A percentile compares a stretch with the other conserved stretches of the same genome.
These are phyloP conservation scores for Cyanoramphus novaezelandiae DNA, from an alignment of 2,113 vertebrate species.

Conservation along the genomic window DNA sequence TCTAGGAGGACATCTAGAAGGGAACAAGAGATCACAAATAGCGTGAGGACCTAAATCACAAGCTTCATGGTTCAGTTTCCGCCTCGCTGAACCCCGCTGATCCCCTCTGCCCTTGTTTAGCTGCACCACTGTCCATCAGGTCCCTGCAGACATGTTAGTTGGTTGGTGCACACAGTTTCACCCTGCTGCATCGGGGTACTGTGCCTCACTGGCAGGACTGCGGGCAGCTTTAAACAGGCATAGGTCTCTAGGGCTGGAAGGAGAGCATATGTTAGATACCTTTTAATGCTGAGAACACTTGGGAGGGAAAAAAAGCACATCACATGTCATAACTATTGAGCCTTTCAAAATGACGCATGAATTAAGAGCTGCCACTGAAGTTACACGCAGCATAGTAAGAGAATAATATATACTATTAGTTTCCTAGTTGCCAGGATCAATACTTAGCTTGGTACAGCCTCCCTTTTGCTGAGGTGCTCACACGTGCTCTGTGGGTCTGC, in stretches of 20 bases:
- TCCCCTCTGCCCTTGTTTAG: neutral
- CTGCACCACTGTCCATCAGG: neutral
- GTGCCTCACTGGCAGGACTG: neutral
- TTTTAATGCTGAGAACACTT: neutral
- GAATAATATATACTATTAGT: neutral
- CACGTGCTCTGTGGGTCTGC: neutral
- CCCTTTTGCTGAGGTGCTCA: neutral
- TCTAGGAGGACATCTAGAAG: neutral
- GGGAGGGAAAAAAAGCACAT: neutral
- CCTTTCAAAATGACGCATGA: neutral
- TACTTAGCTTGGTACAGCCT: neutral
- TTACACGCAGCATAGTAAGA: neutral
- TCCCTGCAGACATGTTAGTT: neutral
- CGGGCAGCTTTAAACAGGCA: neutral
- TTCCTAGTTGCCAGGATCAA: neutral
- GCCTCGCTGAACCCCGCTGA: neutral
- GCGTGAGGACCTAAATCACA: neutral
- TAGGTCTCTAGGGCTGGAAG: neutral
- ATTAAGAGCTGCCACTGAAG: neutral
- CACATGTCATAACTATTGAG: neutral
- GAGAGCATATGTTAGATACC: neutral
- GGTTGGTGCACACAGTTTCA: neutral
- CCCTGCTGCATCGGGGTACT: neutral
- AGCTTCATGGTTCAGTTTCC: neutral
- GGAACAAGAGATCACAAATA: neutral